phyloP scores from a whole-genome alignment of 2,888 invertebrate species.

The Leptinotarsa juncta region DNA sequence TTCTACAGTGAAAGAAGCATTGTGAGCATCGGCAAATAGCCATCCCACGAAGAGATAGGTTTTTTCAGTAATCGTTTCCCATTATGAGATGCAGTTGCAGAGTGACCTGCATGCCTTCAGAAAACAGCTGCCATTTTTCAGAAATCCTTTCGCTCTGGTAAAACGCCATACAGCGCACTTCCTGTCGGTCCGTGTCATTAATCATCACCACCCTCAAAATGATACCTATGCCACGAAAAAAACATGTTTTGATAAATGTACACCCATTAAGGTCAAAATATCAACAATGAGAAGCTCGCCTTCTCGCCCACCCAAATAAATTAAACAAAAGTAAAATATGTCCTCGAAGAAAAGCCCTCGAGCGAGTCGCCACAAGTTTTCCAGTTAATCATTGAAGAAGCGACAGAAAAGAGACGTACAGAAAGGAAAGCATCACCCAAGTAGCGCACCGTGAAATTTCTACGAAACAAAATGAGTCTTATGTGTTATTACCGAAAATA shows the following conservation, averaged over 20 bases:
- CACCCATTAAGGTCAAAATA: slow-evolving; percentile 32
- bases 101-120: neutral
- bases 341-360: slow-evolving; percentile 34
- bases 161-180: slow-evolving; percentile 7
- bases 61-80: too few species aligned
- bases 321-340: slow-evolving; percentile 43
- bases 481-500: too few species aligned
- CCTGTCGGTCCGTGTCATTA: slow-evolving; percentile 22
- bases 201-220: slow-evolving; percentile 34
- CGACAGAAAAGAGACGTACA: slow-evolving; percentile 12
- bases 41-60: too few species aligned
- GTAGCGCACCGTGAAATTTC: too few species aligned
- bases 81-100: neutral
- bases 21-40: too few species aligned
- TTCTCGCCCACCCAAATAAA: slow-evolving; percentile 35
- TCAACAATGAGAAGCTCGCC: slow-evolving; percentile 28
- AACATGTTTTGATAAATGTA: slow-evolving; percentile 30
- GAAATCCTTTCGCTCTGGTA: neutral
- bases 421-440: neutral
- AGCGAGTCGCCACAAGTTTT: slow-evolving; percentile 28
- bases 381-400: slow-evolving; percentile 37
- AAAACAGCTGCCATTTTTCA: slow-evolving; percentile 5
- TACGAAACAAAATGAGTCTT: too few species aligned
- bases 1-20: too few species aligned
- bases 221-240: slow-evolving; percentile 35